These are phyloP conservation scores for Coturnix japonica DNA, from an alignment of 2,113 vertebrate genomes.

Conservation along the genomic window DNA sequence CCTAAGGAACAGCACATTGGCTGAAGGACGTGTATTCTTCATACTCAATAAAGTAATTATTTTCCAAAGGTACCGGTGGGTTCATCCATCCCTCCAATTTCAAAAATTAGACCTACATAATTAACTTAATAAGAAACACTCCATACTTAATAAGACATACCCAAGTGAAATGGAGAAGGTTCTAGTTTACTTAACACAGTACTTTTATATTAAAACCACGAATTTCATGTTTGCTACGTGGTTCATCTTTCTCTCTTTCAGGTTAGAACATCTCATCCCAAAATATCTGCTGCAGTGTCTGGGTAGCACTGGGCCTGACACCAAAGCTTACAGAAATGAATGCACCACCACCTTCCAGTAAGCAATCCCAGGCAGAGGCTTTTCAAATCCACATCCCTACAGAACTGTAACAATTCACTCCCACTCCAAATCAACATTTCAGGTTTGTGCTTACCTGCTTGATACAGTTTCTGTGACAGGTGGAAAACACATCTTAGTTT, in stretches of 20 bases:
- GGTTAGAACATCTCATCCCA: neutral
- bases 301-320: neutral
- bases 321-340: neutral
- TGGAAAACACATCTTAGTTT: neutral
- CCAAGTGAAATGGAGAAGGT: neutral
- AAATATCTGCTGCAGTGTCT: neutral
- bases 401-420: neutral
- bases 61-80: neutral
- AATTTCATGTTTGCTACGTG: neutral
- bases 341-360: neutral
- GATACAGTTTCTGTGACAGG: accelerated
- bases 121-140: too few species aligned
- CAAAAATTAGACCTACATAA: accelerated
- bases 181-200: accelerated
- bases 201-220: neutral
- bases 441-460: neutral
- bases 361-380: neutral
- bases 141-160: accelerated
- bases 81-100: neutral
- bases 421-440: neutral
- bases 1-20: neutral
- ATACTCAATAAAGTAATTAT: accelerated
- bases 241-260: neutral
- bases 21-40: neutral
- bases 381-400: neutral